phyloP scores from a whole-genome alignment of 2,797 vertebrate genomes.

The Oryzias dopingdopingensis region DNA sequence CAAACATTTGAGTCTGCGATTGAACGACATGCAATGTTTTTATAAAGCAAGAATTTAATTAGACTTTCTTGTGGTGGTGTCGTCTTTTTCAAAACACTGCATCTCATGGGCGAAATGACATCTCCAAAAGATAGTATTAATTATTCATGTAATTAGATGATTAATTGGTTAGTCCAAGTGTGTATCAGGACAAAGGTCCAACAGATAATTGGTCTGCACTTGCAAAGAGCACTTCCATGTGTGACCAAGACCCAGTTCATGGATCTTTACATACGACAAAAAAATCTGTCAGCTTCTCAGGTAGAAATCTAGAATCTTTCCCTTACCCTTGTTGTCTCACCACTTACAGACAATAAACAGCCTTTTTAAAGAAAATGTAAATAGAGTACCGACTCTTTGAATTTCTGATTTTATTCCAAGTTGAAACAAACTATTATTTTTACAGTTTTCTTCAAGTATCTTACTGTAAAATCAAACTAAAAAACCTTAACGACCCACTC shows the following conservation, averaged over 20 bases:
- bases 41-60: conserved; percentile 29
- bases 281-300: conserved; percentile 13
- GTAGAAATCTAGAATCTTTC: neutral
- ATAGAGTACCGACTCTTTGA: neutral
- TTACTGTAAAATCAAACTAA: no score
- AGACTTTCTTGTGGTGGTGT: conserved; percentile 37
- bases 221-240: conserved; percentile 68
- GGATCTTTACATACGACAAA: conserved; percentile 51
- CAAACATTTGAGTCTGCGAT: conserved; percentile 27
- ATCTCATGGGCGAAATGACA: conserved; percentile 65
- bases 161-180: conserved; percentile 76
- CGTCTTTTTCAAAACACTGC: conserved; percentile 28
- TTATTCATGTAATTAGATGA: conserved; percentile 74
- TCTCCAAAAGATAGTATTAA: conserved; percentile 65
- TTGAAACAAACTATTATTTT: no score
- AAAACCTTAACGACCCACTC: no score
- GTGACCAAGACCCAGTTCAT: conserved; percentile 50
- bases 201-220: conserved; percentile 72
- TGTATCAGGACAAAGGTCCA: conserved; percentile 58
- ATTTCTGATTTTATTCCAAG: no score
- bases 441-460: no score
- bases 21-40: conserved; percentile 40
- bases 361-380: neutral
- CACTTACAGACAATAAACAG: conserved; percentile 28
- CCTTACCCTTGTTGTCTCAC: neutral